Evolutionary conservation across 2,888 invertebrate species (phyloP).

Genomic region (Mechanitis mazaeus): DNA sequence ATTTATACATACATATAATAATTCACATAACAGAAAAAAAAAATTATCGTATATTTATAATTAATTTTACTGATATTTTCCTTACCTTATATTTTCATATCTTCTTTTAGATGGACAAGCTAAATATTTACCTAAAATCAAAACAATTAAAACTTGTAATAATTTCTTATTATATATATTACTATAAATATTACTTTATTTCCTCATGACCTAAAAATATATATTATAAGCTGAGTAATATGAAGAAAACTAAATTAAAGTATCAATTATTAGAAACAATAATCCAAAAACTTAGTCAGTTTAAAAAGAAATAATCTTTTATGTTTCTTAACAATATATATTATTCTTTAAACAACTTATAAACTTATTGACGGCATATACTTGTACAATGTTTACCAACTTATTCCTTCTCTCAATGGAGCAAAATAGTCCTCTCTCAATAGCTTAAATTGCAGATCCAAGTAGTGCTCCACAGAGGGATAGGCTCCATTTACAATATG

Average conservation of each 20-base stretch:
- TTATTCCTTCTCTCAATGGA: constrained; percentile 82
- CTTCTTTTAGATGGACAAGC: constrained; percentile 61
- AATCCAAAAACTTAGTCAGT: too few species aligned
- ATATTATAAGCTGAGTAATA: too few species aligned
- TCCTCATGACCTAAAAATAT: not conserved
- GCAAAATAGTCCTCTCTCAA: constrained; percentile 87
- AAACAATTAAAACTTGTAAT: not conserved
- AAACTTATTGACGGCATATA: too few species aligned
- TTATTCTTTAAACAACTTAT: too few species aligned
- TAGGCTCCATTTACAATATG: constrained; percentile 80
- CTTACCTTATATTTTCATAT: constrained; percentile 67
- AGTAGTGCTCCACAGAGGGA: constrained; percentile 80
- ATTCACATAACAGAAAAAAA: too few species aligned
- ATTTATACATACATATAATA: too few species aligned
- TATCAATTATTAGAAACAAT: too few species aligned
- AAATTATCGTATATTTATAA: too few species aligned
- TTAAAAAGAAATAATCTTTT: too few species aligned
- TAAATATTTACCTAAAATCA: constrained; percentile 62
- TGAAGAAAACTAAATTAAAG: too few species aligned
- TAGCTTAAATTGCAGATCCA: constrained; percentile 87
- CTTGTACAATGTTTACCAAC: constrained; percentile 48
- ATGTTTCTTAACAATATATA: too few species aligned
- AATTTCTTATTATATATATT: too few species aligned
- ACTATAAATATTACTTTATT: not conserved
- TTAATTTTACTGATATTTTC: not conserved